Conservation (phyloP, 2,797 vertebrate species). For the Acanthurus lineatus region DNA sequence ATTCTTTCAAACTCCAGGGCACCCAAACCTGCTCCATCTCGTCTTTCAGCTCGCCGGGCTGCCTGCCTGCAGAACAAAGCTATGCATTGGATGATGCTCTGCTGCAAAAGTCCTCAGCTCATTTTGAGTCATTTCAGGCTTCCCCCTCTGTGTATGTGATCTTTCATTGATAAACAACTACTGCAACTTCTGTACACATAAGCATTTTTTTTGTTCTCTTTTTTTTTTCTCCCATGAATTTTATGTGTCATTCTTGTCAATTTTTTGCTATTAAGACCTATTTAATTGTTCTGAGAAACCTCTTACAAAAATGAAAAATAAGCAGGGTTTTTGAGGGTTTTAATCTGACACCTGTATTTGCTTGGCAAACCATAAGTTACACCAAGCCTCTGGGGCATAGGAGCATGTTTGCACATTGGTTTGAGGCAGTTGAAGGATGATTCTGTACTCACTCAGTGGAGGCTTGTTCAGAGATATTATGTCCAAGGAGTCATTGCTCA, state of each 20-base stretch:
- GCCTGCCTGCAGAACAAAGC: conserved; percentile 45
- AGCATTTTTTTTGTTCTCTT: background rate
- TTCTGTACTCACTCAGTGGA: background rate
- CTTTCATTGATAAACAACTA: background rate
- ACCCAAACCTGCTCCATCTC: conserved; percentile 14
- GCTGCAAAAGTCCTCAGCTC: conserved; percentile 12
- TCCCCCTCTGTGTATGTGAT: conserved; percentile 2
- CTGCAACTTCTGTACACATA: background rate
- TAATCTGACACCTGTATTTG: conserved; percentile 17
- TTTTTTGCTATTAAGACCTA: background rate
- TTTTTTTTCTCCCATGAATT: background rate
- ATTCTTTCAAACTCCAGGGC: conserved; percentile 6
- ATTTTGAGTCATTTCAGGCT: conserved; percentile 31
- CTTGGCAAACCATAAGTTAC: background rate
- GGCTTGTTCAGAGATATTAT: conserved; percentile 2
- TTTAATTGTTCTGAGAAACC: background rate
- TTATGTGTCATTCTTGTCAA: background rate
- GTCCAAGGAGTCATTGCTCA: background rate
- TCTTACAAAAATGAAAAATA: background rate
- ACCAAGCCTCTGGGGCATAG: background rate
- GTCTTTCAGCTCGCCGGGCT: conserved; percentile 18
- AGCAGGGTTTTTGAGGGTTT: conserved; percentile 13
- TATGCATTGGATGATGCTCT: conserved; percentile 52
- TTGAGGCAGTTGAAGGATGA: conserved; percentile 3
- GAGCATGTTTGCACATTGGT: background rate